A percentile compares a stretch with the other conserved stretches of the same genome.
Evolutionary conservation across 2,113 vertebrate genomes (phyloP).

Genomic region (Odocoileus virginianus): DNA sequence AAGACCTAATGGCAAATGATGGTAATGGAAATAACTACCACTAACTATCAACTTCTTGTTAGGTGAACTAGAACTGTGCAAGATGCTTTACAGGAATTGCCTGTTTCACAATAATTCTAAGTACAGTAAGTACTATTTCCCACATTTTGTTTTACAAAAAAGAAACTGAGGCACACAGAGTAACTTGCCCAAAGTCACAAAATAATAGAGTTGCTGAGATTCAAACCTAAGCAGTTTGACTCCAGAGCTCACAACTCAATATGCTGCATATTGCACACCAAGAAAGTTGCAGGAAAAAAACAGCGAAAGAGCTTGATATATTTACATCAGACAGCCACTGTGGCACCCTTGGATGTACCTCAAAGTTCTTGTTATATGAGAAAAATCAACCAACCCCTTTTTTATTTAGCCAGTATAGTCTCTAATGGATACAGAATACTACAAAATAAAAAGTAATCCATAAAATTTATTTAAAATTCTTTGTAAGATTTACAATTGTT

Average conservation of each 20-base stretch:
- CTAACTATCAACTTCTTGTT: not conserved
- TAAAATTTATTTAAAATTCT: conserved; percentile 28
- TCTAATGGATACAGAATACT: not conserved
- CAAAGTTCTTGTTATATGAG: not conserved
- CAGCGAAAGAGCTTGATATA: not conserved
- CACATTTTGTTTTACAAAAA: not conserved
- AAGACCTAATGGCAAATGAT: not conserved
- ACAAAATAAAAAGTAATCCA: conserved; percentile 1
- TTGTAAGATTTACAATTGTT: not conserved
- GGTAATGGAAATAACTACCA: not conserved
- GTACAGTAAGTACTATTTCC: not conserved
- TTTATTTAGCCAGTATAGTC: not conserved
- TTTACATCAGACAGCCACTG: not conserved
- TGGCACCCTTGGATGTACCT: not conserved
- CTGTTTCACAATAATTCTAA: not conserved
- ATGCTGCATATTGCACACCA: not conserved
- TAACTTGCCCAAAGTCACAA: not conserved
- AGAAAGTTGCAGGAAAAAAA: not conserved
- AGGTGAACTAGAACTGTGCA: not conserved
- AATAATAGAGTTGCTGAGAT: not conserved
- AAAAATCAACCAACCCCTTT: not conserved
- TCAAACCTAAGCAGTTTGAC: not conserved
- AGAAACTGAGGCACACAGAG: not conserved
- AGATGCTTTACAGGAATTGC: not conserved
- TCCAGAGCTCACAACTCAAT: not conserved